These are phyloP conservation scores for Saimiri boliviensis DNA, from an alignment of 2,113 vertebrate genomes.

Conservation along the genomic window DNA sequence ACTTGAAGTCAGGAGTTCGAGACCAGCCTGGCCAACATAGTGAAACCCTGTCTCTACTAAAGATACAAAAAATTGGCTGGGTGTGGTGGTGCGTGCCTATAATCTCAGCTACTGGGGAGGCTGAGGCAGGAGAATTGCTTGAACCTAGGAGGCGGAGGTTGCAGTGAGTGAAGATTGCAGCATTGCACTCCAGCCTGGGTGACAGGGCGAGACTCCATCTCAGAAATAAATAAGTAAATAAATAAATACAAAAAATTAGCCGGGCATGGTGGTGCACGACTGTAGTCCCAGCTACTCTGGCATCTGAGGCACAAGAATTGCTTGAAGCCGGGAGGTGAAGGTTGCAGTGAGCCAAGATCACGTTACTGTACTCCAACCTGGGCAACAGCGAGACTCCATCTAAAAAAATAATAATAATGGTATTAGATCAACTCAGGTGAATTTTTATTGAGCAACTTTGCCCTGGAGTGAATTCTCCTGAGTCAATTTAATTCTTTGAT, in stretches of 20 bases:
- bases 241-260: background rate
- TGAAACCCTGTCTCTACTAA: no score
- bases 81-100: no score
- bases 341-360: background rate
- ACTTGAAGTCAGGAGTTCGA: no score
- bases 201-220: background rate
- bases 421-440: background rate
- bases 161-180: no score
- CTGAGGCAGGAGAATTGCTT: background rate
- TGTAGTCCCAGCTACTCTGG: background rate
- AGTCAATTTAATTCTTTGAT: conserved; percentile 11
- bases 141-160: no score
- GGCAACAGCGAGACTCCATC: background rate
- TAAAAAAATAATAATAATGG: background rate
- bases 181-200: background rate
- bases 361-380: background rate
- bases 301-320: background rate
- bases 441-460: conserved; percentile 29
- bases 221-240: no score
- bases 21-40: no score
- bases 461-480: background rate
- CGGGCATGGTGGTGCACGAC: background rate
- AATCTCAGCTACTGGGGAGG: no score
- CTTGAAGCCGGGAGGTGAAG: background rate
- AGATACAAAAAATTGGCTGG: no score